Conservation (phyloP, 64 coral and sea anemone species). For the Trachythela sp. region DNA sequence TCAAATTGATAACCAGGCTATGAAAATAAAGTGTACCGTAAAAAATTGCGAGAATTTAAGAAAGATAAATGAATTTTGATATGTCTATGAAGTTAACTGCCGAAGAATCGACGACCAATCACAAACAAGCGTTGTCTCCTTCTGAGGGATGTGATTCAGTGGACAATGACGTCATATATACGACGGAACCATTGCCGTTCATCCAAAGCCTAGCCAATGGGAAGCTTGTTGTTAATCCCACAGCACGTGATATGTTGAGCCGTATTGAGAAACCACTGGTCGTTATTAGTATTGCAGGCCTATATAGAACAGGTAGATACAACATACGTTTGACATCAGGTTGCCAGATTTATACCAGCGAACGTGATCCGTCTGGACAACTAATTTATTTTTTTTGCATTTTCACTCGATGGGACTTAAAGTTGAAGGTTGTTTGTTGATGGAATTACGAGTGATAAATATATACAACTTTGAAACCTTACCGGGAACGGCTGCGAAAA, state of each 20-base stretch:
- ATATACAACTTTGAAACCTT: no score
- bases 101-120: not conserved
- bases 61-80: not conserved
- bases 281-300: constrained; percentile 2
- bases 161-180: not conserved
- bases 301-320: not conserved
- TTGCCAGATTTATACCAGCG: no score
- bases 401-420: no score
- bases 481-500: no score
- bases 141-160: not conserved
- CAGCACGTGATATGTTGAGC: not conserved
- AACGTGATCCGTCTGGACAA: no score
- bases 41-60: not conserved
- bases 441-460: no score
- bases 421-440: no score
- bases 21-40: not conserved
- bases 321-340: not conserved
- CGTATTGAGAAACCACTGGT: not conserved
- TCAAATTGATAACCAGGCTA: not conserved
- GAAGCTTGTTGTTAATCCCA: not conserved
- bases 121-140: not conserved
- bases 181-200: not conserved
- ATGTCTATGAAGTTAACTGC: not conserved
- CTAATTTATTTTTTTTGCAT: no score
- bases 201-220: not conserved